These are phyloP conservation scores for Salvelinus namaycush DNA, from an alignment of 2,113 vertebrate species.

Conservation along the genomic window DNA sequence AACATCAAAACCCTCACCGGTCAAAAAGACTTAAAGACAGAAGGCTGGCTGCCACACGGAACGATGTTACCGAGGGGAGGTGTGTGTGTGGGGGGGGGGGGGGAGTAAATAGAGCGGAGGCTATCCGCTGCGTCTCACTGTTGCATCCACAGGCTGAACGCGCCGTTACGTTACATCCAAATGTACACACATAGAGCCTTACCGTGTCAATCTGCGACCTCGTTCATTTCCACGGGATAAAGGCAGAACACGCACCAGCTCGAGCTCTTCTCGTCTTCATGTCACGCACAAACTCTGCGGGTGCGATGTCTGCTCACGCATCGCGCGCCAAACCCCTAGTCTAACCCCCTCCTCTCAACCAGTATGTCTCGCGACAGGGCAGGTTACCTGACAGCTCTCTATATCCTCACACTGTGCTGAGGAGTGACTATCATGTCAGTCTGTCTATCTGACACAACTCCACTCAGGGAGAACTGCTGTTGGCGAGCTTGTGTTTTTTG, in stretches of 20 bases:
- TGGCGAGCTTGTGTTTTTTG: background rate
- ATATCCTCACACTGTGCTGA: background rate
- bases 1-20: constrained; percentile 5
- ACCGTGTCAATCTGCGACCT: background rate
- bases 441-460: background rate
- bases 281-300: constrained; percentile 73
- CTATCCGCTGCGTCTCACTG: too few species aligned
- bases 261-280: constrained; percentile 65
- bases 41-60: background rate
- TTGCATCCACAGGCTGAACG: too few species aligned
- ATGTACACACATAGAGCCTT: background rate
- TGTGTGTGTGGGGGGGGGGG: too few species aligned
- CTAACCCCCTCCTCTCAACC: background rate
- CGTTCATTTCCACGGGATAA: background rate
- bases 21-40: background rate
- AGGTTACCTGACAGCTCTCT: background rate
- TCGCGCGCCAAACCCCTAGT: constrained; percentile 44
- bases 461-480: background rate
- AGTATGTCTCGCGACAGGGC: background rate
- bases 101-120: background rate
- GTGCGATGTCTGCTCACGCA: constrained; percentile 18
- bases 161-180: too few species aligned
- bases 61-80: background rate
- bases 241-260: constrained; percentile 49
- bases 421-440: too few species aligned